Conservation (phyloP, 2,888 invertebrate genomes). For the Diabrotica balteata region DNA sequence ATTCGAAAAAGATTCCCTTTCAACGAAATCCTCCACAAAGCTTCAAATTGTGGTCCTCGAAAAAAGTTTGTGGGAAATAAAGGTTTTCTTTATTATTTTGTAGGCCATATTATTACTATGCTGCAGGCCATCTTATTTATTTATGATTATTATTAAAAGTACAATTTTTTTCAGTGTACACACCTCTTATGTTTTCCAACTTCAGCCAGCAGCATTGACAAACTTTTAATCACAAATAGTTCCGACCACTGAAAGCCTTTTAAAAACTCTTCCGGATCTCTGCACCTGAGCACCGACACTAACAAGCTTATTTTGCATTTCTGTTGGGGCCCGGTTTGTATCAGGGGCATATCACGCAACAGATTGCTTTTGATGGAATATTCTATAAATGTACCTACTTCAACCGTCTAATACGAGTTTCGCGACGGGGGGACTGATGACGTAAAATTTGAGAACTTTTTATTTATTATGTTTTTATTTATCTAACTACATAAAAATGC, state of each 20-base stretch:
- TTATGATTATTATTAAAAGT: background rate
- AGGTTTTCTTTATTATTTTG: too few relatives aligned
- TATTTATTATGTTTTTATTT: too few relatives aligned
- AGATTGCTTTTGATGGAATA: slow-evolving; percentile 34
- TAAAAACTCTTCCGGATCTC: slow-evolving; percentile 9
- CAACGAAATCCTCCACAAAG: too few relatives aligned
- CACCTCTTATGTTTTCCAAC: too few relatives aligned
- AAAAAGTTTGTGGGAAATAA: too few relatives aligned
- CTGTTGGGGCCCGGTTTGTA: slow-evolving; percentile 38
- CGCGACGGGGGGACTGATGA: too few relatives aligned
- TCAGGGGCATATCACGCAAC: slow-evolving; percentile 50
- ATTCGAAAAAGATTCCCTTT: too few relatives aligned
- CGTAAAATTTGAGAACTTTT: too few relatives aligned
- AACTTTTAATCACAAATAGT: slow-evolving; percentile 18
- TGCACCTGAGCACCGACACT: background rate
- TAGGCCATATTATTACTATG: background rate
- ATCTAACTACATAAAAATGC: too few relatives aligned
- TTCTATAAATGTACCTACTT: slow-evolving; percentile 40
- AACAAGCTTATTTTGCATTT: too few relatives aligned
- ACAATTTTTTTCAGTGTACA: background rate
- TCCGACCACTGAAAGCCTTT: slow-evolving; percentile 5
- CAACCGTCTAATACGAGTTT: too few relatives aligned
- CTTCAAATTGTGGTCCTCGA: too few relatives aligned
- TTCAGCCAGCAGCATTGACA: background rate
- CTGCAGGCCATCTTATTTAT: background rate